phyloP scores from a whole-genome alignment of 2,113 vertebrate species.

The Sitta europaea region DNA sequence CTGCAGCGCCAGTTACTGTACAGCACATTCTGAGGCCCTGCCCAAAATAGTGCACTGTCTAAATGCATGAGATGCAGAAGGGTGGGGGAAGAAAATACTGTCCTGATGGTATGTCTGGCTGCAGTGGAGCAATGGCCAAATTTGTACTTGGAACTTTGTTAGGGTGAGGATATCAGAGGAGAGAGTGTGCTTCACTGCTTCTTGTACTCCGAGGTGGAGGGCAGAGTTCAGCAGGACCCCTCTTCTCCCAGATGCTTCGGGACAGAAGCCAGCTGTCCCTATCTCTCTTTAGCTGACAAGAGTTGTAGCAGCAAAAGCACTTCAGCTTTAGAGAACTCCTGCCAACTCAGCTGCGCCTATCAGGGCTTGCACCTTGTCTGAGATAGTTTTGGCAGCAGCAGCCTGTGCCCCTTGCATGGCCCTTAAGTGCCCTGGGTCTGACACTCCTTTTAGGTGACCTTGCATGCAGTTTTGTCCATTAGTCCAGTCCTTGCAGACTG shows the following conservation, averaged over 20 bases:
- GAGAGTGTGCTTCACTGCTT: neutral
- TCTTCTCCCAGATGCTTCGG: neutral
- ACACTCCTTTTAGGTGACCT: neutral
- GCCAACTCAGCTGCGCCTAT: neutral
- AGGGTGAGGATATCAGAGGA: neutral
- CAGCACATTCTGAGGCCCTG: neutral
- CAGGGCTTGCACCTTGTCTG: neutral
- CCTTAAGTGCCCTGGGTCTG: neutral
- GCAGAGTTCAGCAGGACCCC: slow-evolving; percentile 6
- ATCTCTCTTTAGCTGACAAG: neutral
- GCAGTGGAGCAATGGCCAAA: neutral
- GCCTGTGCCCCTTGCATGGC: neutral
- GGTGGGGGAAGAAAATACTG: neutral
- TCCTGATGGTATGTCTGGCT: neutral
- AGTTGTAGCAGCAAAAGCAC: neutral
- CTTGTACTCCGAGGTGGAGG: neutral
- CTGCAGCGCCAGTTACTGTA: neutral
- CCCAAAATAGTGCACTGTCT: neutral
- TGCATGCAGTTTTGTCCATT: neutral
- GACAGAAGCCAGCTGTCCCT: slow-evolving; percentile 39
- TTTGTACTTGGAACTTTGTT: slow-evolving; percentile 37
- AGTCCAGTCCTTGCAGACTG: neutral
- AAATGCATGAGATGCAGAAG: neutral
- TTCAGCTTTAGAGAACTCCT: neutral
- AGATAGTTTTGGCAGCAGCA: slow-evolving; percentile 31